Evolutionary conservation across 2,113 vertebrate genomes (phyloP), one percentile per base, ranked within the genome.

Genomic region (Rhinopomastus cyanomelas): DNA sequence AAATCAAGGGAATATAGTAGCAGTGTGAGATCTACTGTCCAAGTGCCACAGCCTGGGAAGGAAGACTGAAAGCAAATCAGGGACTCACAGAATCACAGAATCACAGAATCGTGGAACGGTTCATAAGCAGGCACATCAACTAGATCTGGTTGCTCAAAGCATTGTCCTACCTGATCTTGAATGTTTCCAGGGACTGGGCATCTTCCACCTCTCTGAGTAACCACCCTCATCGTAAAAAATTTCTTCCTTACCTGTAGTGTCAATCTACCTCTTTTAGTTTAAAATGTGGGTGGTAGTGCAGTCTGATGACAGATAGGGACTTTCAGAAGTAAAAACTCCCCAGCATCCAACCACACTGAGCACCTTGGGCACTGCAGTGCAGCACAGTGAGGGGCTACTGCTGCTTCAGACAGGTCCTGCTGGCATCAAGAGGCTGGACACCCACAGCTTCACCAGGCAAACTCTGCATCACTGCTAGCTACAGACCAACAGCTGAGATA

Each of bases 321-420:
- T 65, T 68, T 65, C 36, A 32, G 61, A 29, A 23, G 27, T 48
- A 72, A 62, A 83, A 68, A 7, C 3, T 16, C 6, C 15, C 0
- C 0, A 1, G 53, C 9, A 14, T 18, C 14, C 62, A 32, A 49
- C 4, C 23, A 26, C 23, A 9, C 10, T 66, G 75, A 19, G 52
- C 52, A 42, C 16, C 11, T 32, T 30, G 68, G 44, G 30, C 27
- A n/a, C 3, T 1, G 23, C 5, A 8, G 39, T 30, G 65, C 51
- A 53, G 42, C n/a, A n/a, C 0, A 0, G 22, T 0, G 3, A 75
- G 53, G 30, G 16, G 7, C 16, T 71, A 29, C 16, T 20, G 36
- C 32, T 74, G 16, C 64, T 72, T 19, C 61, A 69, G 15, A 16
- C 2, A 26, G 25, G 17, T 42, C 16, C 59, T 61, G 37, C 22